Evolutionary conservation across 2,888 invertebrate species (phyloP).

Genomic region (Pollenia labialis): DNA sequence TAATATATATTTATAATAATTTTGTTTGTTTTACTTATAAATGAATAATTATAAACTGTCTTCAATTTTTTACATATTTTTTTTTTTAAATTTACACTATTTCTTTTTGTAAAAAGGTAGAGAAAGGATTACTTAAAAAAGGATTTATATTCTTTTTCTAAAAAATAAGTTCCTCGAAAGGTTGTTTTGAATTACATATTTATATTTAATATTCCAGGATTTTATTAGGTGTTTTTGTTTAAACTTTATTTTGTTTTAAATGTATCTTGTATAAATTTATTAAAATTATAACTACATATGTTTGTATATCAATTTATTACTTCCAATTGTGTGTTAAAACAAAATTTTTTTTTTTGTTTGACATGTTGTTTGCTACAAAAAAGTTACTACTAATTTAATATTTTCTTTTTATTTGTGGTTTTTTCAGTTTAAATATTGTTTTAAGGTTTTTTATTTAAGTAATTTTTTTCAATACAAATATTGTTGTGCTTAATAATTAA

Average conservation of each 20-base stretch:
- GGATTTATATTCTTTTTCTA: neutral
- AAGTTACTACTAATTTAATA: constrained; percentile 62
- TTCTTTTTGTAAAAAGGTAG: constrained; percentile 52
- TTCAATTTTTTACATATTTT: constrained; percentile 73
- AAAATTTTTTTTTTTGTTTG: constrained; percentile 50
- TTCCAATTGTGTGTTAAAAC: constrained; percentile 31
- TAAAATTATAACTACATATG: constrained; percentile 11
- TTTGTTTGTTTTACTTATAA: constrained; percentile 47
- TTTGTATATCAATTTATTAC: constrained; percentile 8
- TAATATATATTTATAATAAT: constrained; percentile 56
- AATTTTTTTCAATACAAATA: constrained; percentile 61
- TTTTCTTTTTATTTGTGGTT: constrained; percentile 18
- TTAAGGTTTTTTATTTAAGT: constrained; percentile 14
- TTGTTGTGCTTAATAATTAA: constrained; percentile 70
- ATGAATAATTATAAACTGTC: constrained; percentile 74
- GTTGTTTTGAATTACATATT: neutral
- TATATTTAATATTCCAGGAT: neutral
- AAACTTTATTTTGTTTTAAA: constrained; percentile 9
- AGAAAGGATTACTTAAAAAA: constrained; percentile 9
- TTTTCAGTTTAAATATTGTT: constrained; percentile 32
- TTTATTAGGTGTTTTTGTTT: constrained; percentile 1
- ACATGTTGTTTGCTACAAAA: constrained; percentile 66
- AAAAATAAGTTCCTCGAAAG: neutral
- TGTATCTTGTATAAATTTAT: neutral
- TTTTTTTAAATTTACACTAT: constrained; percentile 74